These are phyloP conservation scores for Phyllopteryx taeniolatus DNA, from an alignment of 2,113 vertebrate species.

Conservation along the genomic window DNA sequence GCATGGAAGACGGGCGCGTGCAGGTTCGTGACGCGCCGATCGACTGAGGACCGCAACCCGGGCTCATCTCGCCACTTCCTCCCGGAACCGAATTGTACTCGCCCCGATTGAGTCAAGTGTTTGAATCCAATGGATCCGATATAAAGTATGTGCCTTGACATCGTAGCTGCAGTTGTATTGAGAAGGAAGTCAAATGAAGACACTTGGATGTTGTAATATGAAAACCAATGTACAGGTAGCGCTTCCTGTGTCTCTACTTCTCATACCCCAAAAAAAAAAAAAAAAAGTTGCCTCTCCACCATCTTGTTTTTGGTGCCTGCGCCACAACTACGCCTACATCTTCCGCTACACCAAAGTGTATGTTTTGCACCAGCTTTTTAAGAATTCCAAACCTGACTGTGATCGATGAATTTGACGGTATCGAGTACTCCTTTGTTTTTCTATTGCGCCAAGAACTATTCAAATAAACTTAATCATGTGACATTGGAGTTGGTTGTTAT, in stretches of 20 bases:
- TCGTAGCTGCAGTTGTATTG: not conserved
- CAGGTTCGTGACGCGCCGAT: conserved; percentile 73
- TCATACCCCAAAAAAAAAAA: not conserved
- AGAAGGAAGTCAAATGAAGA: not conserved
- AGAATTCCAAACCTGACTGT: not conserved
- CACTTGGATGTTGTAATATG: not conserved
- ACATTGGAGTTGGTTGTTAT: not conserved
- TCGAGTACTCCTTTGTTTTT: not conserved
- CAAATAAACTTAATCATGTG: not conserved
- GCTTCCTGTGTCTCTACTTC: not conserved
- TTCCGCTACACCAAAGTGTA: not conserved
- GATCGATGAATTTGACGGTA: not conserved
- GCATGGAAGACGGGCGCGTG: conserved; percentile 91
- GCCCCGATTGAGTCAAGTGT: not conserved
- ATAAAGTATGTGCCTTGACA: not conserved
- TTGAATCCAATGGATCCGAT: not conserved
- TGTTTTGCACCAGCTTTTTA: not conserved
- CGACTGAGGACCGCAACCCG: conserved; percentile 52
- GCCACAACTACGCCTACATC: not conserved
- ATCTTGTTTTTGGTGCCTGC: not conserved
- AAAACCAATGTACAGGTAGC: not conserved
- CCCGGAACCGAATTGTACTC: not conserved
- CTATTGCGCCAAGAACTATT: not conserved
- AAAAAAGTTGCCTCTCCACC: not conserved
- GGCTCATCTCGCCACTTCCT: not conserved